A percentile compares a stretch with the other conserved stretches of the same genome.
These are phyloP conservation scores for Tachysurus fulvidraco DNA, from an alignment of 2,113 vertebrate species.

Conservation along the genomic window DNA sequence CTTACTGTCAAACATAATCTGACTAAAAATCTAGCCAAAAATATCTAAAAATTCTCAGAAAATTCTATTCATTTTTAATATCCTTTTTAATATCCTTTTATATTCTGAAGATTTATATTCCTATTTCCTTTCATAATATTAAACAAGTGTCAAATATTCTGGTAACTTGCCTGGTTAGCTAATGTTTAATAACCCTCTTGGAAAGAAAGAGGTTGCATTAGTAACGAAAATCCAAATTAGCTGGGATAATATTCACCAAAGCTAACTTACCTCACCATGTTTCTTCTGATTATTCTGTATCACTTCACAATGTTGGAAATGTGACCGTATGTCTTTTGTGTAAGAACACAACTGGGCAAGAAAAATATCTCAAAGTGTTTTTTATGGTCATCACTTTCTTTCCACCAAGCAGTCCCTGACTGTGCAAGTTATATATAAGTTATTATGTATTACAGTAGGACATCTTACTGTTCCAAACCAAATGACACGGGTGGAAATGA, in stretches of 20 bases:
- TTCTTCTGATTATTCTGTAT: background rate
- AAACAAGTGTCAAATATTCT: background rate
- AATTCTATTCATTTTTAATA: no score
- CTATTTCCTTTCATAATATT: no score
- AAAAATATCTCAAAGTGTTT: background rate
- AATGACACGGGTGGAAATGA: no score
- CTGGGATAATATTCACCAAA: background rate
- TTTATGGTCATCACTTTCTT: background rate
- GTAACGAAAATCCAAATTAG: background rate
- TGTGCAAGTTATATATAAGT: no score
- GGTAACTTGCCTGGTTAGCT: background rate
- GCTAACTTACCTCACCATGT: background rate
- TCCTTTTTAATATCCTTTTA: no score
- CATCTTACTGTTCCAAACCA: no score
- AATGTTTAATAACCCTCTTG: background rate
- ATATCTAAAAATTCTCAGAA: background rate
- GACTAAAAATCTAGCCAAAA: background rate
- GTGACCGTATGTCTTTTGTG: background rate
- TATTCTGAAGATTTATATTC: no score
- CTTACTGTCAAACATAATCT: background rate
- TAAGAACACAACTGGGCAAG: background rate
- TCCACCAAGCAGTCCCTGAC: no score
- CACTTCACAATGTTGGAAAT: background rate
- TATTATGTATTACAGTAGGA: no score
- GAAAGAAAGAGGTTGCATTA: background rate